phyloP scores from a whole-genome alignment of 2,888 invertebrate genomes.

The Cistogaster globosa region DNA sequence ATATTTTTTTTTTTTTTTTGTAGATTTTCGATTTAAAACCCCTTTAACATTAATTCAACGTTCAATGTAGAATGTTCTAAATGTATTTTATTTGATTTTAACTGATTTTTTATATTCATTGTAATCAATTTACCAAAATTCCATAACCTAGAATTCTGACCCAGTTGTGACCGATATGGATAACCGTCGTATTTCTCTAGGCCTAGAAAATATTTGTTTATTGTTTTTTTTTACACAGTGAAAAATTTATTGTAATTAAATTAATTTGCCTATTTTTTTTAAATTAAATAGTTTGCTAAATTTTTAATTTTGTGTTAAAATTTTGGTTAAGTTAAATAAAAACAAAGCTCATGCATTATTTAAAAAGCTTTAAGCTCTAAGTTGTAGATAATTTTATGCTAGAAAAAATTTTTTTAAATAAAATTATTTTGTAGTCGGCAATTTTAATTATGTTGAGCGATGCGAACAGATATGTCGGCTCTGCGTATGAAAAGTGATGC shows the following conservation, averaged over 20 bases:
- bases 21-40: no score
- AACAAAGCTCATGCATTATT: constrained; percentile 59
- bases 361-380: constrained; percentile 19
- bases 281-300: background rate
- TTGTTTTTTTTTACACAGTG: constrained; percentile 48
- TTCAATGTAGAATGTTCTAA: constrained; percentile 61
- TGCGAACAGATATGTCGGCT: no score
- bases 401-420: background rate
- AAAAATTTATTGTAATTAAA: background rate
- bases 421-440: background rate
- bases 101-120: constrained; percentile 53
- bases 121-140: constrained; percentile 83
- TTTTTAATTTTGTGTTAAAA: constrained; percentile 16
- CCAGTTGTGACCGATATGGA: constrained; percentile 83
- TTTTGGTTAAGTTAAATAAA: constrained; percentile 29
- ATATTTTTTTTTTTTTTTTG: constrained; percentile 3
- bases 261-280: background rate
- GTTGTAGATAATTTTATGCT: constrained; percentile 43
- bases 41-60: background rate
- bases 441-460: no score
- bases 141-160: constrained; percentile 83
- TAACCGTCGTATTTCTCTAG: constrained; percentile 83
- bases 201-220: constrained; percentile 78
- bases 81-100: constrained; percentile 55
- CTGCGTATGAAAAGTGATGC: no score